Conservation (phyloP, 2,797 vertebrate genomes). For the Typhlichthys eigenmanni region DNA sequence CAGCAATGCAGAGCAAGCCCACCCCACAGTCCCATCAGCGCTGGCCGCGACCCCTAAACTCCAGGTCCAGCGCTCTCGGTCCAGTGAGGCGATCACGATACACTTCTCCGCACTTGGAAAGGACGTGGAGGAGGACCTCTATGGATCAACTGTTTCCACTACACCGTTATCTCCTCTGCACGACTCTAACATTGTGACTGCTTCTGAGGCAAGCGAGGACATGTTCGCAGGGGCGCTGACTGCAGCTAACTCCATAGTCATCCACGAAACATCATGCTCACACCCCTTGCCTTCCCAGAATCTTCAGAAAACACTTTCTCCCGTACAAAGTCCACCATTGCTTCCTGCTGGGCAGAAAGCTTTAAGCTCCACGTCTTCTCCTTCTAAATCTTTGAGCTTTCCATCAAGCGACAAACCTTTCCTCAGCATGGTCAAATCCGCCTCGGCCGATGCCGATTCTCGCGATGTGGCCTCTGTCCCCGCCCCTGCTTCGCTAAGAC, state of each 20-base stretch:
- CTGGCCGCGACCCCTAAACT: slow-evolving; percentile 83
- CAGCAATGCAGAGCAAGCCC: slow-evolving; percentile 87
- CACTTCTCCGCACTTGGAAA: slow-evolving; percentile 93
- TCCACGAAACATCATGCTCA: slow-evolving; percentile 48
- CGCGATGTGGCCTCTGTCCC: slow-evolving; percentile 71
- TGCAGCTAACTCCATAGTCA: slow-evolving; percentile 54
- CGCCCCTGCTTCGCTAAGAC: slow-evolving; percentile 73
- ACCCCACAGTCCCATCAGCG: slow-evolving; percentile 80
- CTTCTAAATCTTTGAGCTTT: slow-evolving; percentile 81
- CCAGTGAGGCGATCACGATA: slow-evolving; percentile 91
- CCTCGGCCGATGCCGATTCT: slow-evolving; percentile 88
- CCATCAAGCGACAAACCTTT: slow-evolving; percentile 86
- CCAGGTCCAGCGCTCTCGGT: slow-evolving; percentile 88
- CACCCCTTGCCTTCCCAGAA: slow-evolving; percentile 44
- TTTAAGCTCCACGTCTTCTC: slow-evolving; percentile 71
- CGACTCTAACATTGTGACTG: slow-evolving; percentile 86
- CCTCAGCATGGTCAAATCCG: slow-evolving; percentile 86
- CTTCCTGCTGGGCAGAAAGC: slow-evolving; percentile 46
- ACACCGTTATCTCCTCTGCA: slow-evolving; percentile 67
- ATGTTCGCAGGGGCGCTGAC: slow-evolving; percentile 78
- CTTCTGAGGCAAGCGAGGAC: slow-evolving; percentile 91
- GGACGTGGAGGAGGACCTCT: slow-evolving; percentile 87
- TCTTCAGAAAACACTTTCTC: slow-evolving; percentile 61
- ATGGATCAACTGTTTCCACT: slow-evolving; percentile 60
- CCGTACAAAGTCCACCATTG: slow-evolving; percentile 53